phyloP scores from a whole-genome alignment of 2,113 vertebrate genomes.

The Nicator chloris region DNA sequence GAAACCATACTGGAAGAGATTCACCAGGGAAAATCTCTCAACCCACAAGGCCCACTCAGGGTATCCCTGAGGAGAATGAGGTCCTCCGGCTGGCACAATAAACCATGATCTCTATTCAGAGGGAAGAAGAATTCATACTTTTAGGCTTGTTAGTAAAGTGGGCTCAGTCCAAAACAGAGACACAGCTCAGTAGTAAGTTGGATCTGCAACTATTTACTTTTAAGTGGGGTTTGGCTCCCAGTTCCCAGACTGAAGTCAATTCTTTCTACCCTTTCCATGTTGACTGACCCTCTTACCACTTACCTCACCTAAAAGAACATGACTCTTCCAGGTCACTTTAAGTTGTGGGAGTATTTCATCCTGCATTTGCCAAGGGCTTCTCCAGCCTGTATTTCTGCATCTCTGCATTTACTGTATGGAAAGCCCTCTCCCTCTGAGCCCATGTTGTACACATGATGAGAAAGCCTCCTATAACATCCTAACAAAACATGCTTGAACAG shows the following conservation, averaged over 20 bases:
- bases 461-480: not conserved
- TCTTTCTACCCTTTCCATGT: not conserved
- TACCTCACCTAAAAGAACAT: not conserved
- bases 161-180: not conserved
- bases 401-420: not conserved
- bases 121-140: not conserved
- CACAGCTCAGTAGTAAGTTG: not conserved
- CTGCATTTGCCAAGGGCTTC: not conserved
- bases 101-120: not conserved
- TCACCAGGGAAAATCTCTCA: not conserved
- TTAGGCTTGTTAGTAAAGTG: not conserved
- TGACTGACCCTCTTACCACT: not conserved
- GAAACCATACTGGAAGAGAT: not conserved
- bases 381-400: not conserved
- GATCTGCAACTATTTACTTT: not conserved
- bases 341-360: not conserved
- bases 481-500: conserved; percentile 6
- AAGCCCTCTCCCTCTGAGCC: not conserved
- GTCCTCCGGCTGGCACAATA: not conserved
- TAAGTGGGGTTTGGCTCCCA: not conserved
- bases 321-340: not conserved
- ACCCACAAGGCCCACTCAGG: not conserved
- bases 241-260: not conserved
- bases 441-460: not conserved
- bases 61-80: not conserved